phyloP scores from a whole-genome alignment of 2,797 vertebrate genomes.

The Phyllotis vaccarum region DNA sequence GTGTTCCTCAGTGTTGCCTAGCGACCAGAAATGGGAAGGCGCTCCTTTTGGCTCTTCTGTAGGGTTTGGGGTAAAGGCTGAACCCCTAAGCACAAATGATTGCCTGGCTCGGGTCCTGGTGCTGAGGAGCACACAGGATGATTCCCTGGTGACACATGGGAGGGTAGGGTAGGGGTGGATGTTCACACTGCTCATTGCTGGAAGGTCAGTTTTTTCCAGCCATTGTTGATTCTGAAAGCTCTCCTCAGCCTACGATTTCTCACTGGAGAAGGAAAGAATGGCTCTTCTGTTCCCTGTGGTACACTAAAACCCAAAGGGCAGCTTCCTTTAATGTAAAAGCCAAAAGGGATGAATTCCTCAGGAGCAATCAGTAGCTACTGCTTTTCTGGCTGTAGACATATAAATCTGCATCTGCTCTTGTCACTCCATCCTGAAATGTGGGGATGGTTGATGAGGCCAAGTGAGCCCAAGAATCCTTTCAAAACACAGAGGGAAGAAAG shows the following conservation, averaged over 20 bases:
- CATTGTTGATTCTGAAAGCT: constrained; percentile 66
- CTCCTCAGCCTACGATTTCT: constrained; percentile 18
- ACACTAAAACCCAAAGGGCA: constrained; percentile 27
- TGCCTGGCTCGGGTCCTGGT: not conserved
- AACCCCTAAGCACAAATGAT: constrained; percentile 44
- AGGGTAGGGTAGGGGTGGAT: not conserved
- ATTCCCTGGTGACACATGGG: not conserved
- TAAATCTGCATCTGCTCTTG: not conserved
- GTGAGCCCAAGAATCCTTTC: not conserved
- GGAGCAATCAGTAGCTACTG: constrained; percentile 27
- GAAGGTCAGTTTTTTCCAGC: not conserved
- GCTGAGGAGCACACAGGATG: not conserved
- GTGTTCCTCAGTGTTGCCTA: constrained; percentile 64
- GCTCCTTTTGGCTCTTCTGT: constrained; percentile 56
- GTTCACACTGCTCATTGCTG: constrained; percentile 28
- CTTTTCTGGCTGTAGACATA: not conserved
- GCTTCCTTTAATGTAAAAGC: constrained; percentile 61
- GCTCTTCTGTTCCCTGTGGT: not conserved
- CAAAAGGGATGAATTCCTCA: constrained; percentile 54
- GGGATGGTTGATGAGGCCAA: not conserved
- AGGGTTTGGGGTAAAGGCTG: not conserved
- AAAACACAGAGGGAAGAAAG: not conserved
- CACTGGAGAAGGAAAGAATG: constrained; percentile 49
- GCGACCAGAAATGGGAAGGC: constrained; percentile 50
- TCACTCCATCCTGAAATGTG: constrained; percentile 3